Percentiles rank a stretch among this genome's conserved stretches.
These are phyloP conservation scores for Ridgeia piscesae DNA, from an alignment of 1,140 invertebrate species.

Conservation along the genomic window DNA sequence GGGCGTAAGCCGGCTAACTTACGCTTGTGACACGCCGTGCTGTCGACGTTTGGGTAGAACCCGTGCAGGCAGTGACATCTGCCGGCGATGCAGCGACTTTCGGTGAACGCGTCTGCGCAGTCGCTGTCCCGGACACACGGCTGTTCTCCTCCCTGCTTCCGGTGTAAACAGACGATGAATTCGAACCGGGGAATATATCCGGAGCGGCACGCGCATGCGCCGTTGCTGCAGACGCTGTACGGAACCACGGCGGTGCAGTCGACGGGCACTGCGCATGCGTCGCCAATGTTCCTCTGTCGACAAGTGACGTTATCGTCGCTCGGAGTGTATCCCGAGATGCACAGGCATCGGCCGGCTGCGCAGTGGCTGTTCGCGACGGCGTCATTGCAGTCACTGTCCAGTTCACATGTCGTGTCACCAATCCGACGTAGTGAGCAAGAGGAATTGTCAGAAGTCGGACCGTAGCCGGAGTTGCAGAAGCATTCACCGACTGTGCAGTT, in stretches of 20 bases:
- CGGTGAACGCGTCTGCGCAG: conserved; percentile 28
- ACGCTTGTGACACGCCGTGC: background rate
- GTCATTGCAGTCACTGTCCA: conserved; percentile 31
- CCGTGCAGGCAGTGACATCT: conserved; percentile 27
- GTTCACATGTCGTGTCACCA: conserved; percentile 29
- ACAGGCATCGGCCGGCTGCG: conserved; percentile 27
- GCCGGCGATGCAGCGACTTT: conserved; percentile 26
- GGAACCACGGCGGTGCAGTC: background rate
- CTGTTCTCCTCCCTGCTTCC: background rate
- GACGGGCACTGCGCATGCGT: background rate
- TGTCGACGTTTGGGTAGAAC: conserved; percentile 18
- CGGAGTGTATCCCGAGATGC: conserved; percentile 26
- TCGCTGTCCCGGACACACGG: conserved; percentile 24
- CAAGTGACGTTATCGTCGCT: conserved; percentile 17
- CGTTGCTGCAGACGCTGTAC: conserved; percentile 3
- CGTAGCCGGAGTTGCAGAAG: conserved; percentile 27
- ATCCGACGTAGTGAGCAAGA: conserved; percentile 28
- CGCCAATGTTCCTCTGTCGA: background rate
- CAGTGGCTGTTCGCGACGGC: conserved; percentile 34
- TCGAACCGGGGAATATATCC: background rate
- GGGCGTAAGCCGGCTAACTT: conserved; percentile 11
- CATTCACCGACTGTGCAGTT: conserved; percentile 31
- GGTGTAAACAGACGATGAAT: background rate
- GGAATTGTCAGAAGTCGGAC: conserved; percentile 6
- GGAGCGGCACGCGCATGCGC: background rate